Evolutionary conservation across 2,888 invertebrate species (phyloP).

Genomic region (Erebia epiphron): DNA sequence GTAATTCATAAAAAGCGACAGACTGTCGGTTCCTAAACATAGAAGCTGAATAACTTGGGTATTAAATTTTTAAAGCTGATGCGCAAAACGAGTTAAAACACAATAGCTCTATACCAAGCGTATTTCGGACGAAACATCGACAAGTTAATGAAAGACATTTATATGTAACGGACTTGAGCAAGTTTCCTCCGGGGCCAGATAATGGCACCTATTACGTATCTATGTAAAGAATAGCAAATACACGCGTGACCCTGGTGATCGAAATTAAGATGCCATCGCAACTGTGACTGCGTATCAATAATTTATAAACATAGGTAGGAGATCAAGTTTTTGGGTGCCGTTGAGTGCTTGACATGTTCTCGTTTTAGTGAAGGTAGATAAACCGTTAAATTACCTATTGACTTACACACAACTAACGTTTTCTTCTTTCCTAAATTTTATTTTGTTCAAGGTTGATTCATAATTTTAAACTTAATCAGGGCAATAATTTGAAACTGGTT

Average conservation of each 20-base stretch:
- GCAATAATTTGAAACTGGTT: no score
- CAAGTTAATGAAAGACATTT: slow-evolving; percentile 80
- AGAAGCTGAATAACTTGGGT: slow-evolving; percentile 21
- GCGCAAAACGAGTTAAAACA: slow-evolving; percentile 60
- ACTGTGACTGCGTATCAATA: slow-evolving; percentile 30
- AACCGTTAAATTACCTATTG: slow-evolving; percentile 2
- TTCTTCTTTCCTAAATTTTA: no score
- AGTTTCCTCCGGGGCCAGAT: slow-evolving; percentile 72
- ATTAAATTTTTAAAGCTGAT: slow-evolving; percentile 42
- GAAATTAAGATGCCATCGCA: slow-evolving; percentile 26
- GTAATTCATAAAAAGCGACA: neutral
- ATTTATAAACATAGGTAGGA: slow-evolving; percentile 16
- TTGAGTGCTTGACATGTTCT: neutral
- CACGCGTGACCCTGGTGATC: slow-evolving; percentile 38
- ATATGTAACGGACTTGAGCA: slow-evolving; percentile 78
- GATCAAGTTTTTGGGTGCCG: slow-evolving; percentile 18
- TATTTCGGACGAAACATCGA: slow-evolving; percentile 72
- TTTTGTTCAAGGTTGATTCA: no score
- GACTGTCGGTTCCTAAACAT: neutral
- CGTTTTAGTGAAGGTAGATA: slow-evolving; percentile 4
- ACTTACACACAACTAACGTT: neutral
- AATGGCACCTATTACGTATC: slow-evolving; percentile 61
- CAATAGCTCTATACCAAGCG: slow-evolving; percentile 51
- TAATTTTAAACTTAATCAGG: no score
- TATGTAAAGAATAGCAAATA: slow-evolving; percentile 43